Conservation (phyloP, 1,140 invertebrate species). For the Neodiprion lecontei region DNA sequence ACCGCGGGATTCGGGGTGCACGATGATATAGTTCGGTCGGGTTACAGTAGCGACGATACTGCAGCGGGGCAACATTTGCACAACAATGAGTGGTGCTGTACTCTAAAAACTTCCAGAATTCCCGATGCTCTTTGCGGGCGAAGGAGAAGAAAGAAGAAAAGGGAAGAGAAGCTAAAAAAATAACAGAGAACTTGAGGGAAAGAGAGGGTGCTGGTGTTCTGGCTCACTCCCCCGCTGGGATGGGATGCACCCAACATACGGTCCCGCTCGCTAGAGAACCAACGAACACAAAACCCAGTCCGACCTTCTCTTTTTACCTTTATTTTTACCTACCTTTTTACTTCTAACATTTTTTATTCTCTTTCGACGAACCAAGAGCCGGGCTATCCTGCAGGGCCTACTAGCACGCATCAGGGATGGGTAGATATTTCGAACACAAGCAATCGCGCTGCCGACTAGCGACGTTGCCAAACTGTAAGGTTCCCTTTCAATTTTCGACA, state of each 20-base stretch:
- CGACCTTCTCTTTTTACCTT: slow-evolving; percentile 24
- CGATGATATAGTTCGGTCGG: slow-evolving; percentile 52
- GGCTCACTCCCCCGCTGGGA: slow-evolving; percentile 42
- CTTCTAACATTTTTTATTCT: slow-evolving; percentile 29
- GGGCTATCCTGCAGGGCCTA: slow-evolving; percentile 36
- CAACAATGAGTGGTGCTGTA: slow-evolving; percentile 57
- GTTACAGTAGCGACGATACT: not conserved
- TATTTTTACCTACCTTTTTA: slow-evolving; percentile 4
- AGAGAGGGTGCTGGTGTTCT: slow-evolving; percentile 37
- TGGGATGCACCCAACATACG: slow-evolving; percentile 16
- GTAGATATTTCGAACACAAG: slow-evolving; percentile 50
- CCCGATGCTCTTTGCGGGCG: slow-evolving; percentile 31
- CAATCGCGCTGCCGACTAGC: slow-evolving; percentile 19
- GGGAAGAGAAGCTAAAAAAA: slow-evolving; percentile 17
- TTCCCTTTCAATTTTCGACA: no score
- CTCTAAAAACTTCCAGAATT: slow-evolving; percentile 60
- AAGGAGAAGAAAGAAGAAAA: slow-evolving; percentile 8
- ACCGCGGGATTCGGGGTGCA: slow-evolving; percentile 55
- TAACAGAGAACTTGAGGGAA: slow-evolving; percentile 33
- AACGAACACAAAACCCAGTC: slow-evolving; percentile 44
- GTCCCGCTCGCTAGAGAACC: not conserved
- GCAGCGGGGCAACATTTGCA: slow-evolving; percentile 50
- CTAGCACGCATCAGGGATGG: slow-evolving; percentile 37
- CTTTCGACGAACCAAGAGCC: slow-evolving; percentile 33
- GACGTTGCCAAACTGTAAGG: slow-evolving; percentile 54